A percentile compares a stretch with the other conserved stretches of the same genome.
Evolutionary conservation across 1,140 invertebrate genomes (phyloP).

Genomic region (Pseudomyrmex concolor): DNA sequence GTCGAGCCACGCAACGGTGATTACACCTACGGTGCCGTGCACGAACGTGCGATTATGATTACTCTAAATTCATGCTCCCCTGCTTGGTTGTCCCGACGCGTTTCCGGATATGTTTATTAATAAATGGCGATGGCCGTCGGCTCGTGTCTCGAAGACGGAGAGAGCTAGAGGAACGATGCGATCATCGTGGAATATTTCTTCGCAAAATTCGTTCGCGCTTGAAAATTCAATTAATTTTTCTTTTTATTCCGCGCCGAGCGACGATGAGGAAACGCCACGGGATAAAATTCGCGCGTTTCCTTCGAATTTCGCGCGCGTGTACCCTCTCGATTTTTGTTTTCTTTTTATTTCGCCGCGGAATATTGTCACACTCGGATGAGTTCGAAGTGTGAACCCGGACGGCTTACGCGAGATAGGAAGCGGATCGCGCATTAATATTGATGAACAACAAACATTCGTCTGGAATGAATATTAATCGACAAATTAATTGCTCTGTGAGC

Average conservation of each 20-base stretch:
- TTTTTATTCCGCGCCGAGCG: no score
- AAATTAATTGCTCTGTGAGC: constrained; percentile 42
- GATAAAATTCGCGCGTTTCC: no score
- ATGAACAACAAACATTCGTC: neutral
- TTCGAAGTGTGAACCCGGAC: neutral
- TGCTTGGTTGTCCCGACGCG: neutral
- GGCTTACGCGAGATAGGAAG: neutral
- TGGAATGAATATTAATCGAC: constrained; percentile 50
- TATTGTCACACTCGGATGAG: neutral
- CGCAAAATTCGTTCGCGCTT: no score
- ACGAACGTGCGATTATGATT: constrained; percentile 33
- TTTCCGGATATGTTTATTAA: constrained; percentile 54
- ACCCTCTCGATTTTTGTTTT: no score
- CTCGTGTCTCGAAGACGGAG: neutral
- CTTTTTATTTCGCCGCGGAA: no score
- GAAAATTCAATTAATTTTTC: no score
- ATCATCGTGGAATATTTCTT: no score
- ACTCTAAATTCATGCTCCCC: constrained; percentile 43
- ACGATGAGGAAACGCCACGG: no score
- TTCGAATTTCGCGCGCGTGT: no score
- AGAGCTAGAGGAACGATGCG: no score
- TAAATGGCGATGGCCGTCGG: constrained; percentile 22
- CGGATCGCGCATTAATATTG: constrained; percentile 22
- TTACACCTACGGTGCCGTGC: constrained; percentile 8
- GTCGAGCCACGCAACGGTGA: constrained; percentile 13